phyloP scores from a whole-genome alignment of 2,888 invertebrate genomes.

The Muschampia staudingeri region DNA sequence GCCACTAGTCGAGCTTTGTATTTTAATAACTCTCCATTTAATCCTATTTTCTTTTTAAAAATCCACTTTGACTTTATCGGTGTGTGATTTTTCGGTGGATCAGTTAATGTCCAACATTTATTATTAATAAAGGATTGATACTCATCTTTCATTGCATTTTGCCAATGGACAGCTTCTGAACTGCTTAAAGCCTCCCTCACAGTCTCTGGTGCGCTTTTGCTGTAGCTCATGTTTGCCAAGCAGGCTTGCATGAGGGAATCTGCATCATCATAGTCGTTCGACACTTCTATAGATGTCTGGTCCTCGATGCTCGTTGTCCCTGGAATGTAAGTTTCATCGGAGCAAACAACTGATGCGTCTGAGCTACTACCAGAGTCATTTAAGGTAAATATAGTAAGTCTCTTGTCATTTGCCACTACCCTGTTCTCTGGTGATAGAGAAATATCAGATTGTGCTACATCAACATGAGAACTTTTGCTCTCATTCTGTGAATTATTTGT shows the following conservation, averaged over 20 bases:
- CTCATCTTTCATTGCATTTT: not conserved
- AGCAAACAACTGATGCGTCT: too few relatives aligned
- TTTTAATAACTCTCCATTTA: not conserved
- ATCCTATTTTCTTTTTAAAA: not conserved
- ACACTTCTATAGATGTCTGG: too few relatives aligned
- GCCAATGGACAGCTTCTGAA: not conserved
- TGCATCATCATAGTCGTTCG: too few relatives aligned
- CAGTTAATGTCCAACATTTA: not conserved
- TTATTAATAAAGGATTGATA: not conserved
- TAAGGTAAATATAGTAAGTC: too few relatives aligned
- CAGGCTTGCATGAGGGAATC: too few relatives aligned
- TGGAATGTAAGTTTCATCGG: too few relatives aligned
- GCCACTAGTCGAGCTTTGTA: conserved; percentile 1
- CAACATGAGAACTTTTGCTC: too few relatives aligned
- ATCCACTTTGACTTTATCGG: not conserved
- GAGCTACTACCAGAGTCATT: too few relatives aligned
- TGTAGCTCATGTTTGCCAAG: not conserved
- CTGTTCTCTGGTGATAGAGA: too few relatives aligned
- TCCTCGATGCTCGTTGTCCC: not conserved
- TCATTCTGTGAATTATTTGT: too few relatives aligned
- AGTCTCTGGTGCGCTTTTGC: not conserved
- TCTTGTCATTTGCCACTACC: too few relatives aligned
- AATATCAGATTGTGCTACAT: too few relatives aligned
- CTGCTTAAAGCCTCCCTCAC: not conserved
- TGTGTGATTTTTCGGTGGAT: not conserved